Base-by-base conservation (phyloP, 2,888 invertebrate species). In the Cryptosula pallasiana region DNA sequence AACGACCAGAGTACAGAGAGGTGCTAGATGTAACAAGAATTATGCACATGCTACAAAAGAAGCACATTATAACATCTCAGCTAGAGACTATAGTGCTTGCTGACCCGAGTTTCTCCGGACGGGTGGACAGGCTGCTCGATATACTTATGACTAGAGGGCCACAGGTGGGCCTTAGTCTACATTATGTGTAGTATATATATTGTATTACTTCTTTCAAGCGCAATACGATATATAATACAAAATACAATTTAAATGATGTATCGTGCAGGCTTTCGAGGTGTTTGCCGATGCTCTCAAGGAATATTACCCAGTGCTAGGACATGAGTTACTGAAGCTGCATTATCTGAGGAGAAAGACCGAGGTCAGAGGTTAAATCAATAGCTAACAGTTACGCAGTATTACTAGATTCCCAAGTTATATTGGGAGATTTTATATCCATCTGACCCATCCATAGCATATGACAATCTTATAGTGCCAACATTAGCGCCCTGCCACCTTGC, bases 31-130 rank as follows among this genome's bases (percentile, higher is more conserved):
- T 70, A 9, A 70, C 35, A 5, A 23, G 70, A 5, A 70, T 70
- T 27, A 20, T 70, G 9, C 70, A 70, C 25, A 70, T 70, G 70
- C 70, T 70, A 25, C 70, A 70, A 23, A 70, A 36, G 45, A 54
- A 29, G 16, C 70, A 70, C 25, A 54, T 70, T 3, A 70, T 70
- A 5, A 70, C 70, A 9, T 29, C 70, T 9, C 70, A 70, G 45
- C 45, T 70, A 3, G 70, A 70, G 45, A n/a, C 70, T 45, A 70
- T 70, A 23, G 45, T 70, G 2, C 45, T 70, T 3, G 70, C 70
- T 25, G 70, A 70, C 45, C 70, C 70, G 9, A 23, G 45, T 25
- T 54, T 54, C 32, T 5, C 45, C 29, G 70, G 70, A 35, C 35
- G 70, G n/a, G 70, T 70, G 2, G 70, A 70, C 16, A 9, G 70